These are phyloP conservation scores for Rhynchophorus ferrugineus DNA, from an alignment of 1,140 invertebrate species.

Conservation along the genomic window DNA sequence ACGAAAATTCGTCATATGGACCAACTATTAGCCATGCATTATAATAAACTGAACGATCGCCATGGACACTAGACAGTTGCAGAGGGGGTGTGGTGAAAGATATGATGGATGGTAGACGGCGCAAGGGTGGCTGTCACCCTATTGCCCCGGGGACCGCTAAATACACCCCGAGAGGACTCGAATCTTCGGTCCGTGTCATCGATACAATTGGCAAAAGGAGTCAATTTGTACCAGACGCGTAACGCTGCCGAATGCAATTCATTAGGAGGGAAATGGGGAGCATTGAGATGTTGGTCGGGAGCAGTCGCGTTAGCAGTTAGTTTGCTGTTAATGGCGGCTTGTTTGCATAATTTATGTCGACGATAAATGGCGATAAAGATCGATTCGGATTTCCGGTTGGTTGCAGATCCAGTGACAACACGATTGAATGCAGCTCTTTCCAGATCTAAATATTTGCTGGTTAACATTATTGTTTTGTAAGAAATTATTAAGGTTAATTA, in stretches of 20 bases:
- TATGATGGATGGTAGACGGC: conserved; percentile 15
- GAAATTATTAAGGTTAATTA: too few species aligned
- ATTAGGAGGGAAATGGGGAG: conserved; percentile 9
- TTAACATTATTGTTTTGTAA: too few species aligned
- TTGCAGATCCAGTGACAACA: too few species aligned
- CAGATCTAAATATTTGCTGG: too few species aligned
- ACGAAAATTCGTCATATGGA: conserved; percentile 18
- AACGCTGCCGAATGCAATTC: conserved; percentile 12
- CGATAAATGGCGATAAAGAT: too few species aligned
- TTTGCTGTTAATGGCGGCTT: not conserved
- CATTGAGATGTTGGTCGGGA: not conserved
- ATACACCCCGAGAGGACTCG: conserved; percentile 16
- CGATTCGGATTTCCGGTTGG: too few species aligned
- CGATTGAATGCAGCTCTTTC: too few species aligned
- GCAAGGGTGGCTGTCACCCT: conserved; percentile 15
- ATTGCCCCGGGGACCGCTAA: conserved; percentile 16
- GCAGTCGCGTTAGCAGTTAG: too few species aligned
- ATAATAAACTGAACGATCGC: too few species aligned
- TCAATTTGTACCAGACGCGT: conserved; percentile 17
- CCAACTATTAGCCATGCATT: too few species aligned
- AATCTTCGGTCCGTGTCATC: conserved; percentile 17
- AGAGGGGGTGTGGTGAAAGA: conserved; percentile 19
- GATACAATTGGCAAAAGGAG: conserved; percentile 22
- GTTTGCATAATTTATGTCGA: not conserved
- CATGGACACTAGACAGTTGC: conserved; percentile 12